phyloP scores from a whole-genome alignment of 2,888 invertebrate genomes.

The Melitaea athalia region DNA sequence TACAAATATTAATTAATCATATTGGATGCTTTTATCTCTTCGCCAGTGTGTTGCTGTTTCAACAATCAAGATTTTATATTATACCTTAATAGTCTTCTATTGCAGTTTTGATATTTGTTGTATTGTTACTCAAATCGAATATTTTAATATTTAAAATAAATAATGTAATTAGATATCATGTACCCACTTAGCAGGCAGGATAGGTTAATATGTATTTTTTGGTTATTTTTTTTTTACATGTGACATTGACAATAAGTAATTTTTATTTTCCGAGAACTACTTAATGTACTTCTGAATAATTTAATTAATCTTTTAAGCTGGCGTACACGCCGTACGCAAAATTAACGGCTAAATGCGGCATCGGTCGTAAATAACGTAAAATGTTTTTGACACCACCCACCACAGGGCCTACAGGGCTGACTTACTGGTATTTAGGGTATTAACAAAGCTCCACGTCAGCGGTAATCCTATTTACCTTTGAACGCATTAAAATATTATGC shows the following conservation, averaged over 20 bases:
- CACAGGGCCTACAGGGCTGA: constrained; percentile 13
- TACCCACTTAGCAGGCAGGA: too few species aligned
- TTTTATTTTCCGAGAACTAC: background rate
- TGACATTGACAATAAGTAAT: background rate
- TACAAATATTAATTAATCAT: background rate
- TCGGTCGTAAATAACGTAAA: constrained; percentile 25
- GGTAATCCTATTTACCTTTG: constrained; percentile 29
- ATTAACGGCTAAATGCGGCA: constrained; percentile 13
- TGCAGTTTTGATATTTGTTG: background rate
- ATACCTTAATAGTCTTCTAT: too few species aligned
- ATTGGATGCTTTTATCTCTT: background rate
- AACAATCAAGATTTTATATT: background rate
- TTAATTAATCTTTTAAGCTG: background rate
- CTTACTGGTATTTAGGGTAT: constrained; percentile 24
- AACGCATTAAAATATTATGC: constrained; percentile 25
- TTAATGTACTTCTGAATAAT: background rate
- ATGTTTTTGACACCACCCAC: constrained; percentile 33
- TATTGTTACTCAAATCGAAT: too few species aligned
- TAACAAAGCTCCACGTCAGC: constrained; percentile 22
- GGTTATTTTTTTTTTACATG: too few species aligned
- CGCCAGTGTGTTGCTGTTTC: too few species aligned
- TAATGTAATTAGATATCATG: too few species aligned
- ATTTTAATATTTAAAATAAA: background rate
- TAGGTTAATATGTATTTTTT: too few species aligned
- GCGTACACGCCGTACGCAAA: background rate